Base-by-base conservation (phyloP, 2,888 invertebrate genomes). In the Bombylius discolor region DNA sequence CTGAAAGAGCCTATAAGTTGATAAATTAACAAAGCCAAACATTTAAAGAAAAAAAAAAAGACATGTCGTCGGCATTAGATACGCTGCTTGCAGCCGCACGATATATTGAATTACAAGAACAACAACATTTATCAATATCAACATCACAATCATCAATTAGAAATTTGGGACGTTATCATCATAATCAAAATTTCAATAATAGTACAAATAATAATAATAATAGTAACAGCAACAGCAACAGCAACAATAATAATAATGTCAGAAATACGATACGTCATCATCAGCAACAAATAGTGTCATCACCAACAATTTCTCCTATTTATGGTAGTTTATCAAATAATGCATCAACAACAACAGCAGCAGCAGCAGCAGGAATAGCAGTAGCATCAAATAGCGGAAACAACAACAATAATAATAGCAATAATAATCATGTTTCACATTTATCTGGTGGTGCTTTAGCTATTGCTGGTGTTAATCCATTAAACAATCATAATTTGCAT, bases 51-150 rank as follows among this genome's bases (percentile, higher is more conserved):
- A 23, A 8, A 36, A 8, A 36, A 44, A 11, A 12, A 12, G n/a
- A 45, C 58, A 71, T 71, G 72, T 65, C 66, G 63, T 62, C 60
- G 61, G 65, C 65, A 58, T 64, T 73, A 60, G 65, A 65, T 58
- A 61, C 65, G 62, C 68, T 73, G 60, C 61, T 72, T 52, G 61
- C 67, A 64, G 73, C 73, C 66, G 73, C 73, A 66, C 62, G 67
- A 53, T 72, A 56, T 62, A 53, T 73, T 65, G 73, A 71, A 66
- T 66, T 68, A 66, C 69, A 68, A 61, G 72, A 71, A 62, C 62
- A 67, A 63, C 61, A 57, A 56, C 62, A 57, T 64, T 47, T 47
- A 47, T 42, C 63, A 50, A 54, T 58, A 55, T n/a, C 53, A 32
- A 47, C 59, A 47, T 49, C 62, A 52, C 49, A 60, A 51, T 52